Conservation (phyloP, 2,113 vertebrate genomes). For the Eretmochelys imbricata region DNA sequence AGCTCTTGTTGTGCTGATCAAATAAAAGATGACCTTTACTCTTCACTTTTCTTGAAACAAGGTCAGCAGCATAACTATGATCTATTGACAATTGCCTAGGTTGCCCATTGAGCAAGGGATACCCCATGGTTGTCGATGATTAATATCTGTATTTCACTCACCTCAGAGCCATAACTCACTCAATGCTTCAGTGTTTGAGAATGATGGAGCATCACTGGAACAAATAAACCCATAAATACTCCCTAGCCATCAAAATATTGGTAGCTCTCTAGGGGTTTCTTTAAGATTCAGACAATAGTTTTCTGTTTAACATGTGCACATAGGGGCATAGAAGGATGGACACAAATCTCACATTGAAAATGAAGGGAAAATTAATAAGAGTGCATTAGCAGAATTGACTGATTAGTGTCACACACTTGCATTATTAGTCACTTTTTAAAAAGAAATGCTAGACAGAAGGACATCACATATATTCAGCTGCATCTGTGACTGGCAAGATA, state of each 20-base stretch:
- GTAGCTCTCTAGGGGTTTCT: not conserved
- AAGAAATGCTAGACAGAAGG: not conserved
- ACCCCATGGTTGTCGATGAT: not conserved
- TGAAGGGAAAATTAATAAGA: not conserved
- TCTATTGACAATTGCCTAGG: conserved; percentile 30
- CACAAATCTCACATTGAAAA: not conserved
- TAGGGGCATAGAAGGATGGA: not conserved
- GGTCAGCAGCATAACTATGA: conserved; percentile 28
- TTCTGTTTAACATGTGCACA: not conserved
- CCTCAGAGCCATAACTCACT: conserved; percentile 28
- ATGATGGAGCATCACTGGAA: not conserved
- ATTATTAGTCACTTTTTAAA: not conserved
- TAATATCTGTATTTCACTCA: conserved; percentile 16
- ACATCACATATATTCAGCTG: not conserved
- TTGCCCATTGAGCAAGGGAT: not conserved
- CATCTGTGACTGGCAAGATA: not conserved
- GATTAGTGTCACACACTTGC: not conserved
- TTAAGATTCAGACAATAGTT: not conserved
- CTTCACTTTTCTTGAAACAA: conserved; percentile 25
- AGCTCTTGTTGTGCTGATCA: not conserved
- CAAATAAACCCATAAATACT: conserved; percentile 19
- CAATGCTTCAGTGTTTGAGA: conserved; percentile 11
- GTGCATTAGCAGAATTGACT: not conserved
- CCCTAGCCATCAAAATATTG: not conserved
- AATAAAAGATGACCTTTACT: conserved; percentile 43